Evolutionary conservation across 2,113 vertebrate genomes (phyloP), one percentile per base, ranked within the genome.

Genomic region (Camelus bactrianus): DNA sequence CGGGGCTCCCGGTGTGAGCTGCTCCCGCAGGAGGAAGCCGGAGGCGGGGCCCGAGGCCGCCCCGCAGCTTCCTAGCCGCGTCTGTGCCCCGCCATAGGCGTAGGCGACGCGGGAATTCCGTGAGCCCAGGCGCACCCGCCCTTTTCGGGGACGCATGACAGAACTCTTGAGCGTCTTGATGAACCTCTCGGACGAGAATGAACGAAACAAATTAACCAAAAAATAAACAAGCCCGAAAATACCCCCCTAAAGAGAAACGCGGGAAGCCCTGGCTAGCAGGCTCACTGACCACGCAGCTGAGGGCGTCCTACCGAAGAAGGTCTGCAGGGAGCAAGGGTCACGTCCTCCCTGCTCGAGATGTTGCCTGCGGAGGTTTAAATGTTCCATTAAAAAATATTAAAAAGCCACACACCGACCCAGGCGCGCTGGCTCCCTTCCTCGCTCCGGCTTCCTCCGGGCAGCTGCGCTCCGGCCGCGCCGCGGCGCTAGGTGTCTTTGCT

Each of bases 401-500:
- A 97, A 97, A 96, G 60, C 77, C 42, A 32, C 82, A 70, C 90
- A 90, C 96, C 95, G 91, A 93, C 96, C 97, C 95, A 65, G 95
- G 88, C 0, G 60, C 38, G 38, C 38, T 5, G 38, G 38, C 35
- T 96, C 93, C n/a, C 54, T 0, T 62, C 54, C 64, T 91, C 67
- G 64, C 86, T 87, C 89, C 87, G 48, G 79, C 77, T 81, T 75
- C 69, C 67, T 75, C 52, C 62, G 8, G 30, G 93, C 82, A 65
- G 96, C 38, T 7, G 17, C 60, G 12, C 4, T 7, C 38, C 11
- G 50, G 72, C 38, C 38, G 38, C 16, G 1, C 26, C 15, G 0
- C 1, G 58, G 4, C 8, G 32, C 97, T 99, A 99, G 98, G 99
- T 98, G 96, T 99, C 99, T 97, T 99, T 99, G 90, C 98, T 98